Conservation (phyloP, 2,113 vertebrate genomes). For the Ammospiza nelsoni region DNA sequence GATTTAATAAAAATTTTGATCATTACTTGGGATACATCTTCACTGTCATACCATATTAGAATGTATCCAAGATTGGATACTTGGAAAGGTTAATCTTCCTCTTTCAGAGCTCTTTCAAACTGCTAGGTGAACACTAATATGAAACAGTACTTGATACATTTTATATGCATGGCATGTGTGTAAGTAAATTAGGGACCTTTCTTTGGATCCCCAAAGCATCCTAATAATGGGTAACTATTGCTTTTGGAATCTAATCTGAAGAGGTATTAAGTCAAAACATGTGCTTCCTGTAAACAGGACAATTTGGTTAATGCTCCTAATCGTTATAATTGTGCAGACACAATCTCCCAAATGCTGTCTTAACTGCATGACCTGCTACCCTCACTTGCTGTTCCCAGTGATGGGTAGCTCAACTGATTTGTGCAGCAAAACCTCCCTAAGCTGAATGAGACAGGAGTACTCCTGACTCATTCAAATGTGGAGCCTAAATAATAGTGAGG, state of each 20-base stretch:
- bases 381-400: background rate
- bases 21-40: background rate
- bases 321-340: background rate
- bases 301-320: background rate
- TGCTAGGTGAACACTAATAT: background rate
- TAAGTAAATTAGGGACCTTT: background rate
- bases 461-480: background rate
- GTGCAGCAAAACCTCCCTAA: background rate
- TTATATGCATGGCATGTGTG: background rate
- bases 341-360: background rate
- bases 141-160: background rate
- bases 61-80: background rate
- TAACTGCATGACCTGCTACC: background rate
- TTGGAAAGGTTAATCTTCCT: background rate
- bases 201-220: background rate
- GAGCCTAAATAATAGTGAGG: background rate
- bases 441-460: background rate
- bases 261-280: background rate
- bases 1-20: background rate
- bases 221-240: background rate
- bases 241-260: background rate
- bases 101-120: background rate
- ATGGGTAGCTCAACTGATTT: background rate
- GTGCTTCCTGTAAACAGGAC: background rate
- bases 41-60: background rate